phyloP scores from a whole-genome alignment of 2,113 vertebrate species.

The Pangasianodon hypophthalmus region DNA sequence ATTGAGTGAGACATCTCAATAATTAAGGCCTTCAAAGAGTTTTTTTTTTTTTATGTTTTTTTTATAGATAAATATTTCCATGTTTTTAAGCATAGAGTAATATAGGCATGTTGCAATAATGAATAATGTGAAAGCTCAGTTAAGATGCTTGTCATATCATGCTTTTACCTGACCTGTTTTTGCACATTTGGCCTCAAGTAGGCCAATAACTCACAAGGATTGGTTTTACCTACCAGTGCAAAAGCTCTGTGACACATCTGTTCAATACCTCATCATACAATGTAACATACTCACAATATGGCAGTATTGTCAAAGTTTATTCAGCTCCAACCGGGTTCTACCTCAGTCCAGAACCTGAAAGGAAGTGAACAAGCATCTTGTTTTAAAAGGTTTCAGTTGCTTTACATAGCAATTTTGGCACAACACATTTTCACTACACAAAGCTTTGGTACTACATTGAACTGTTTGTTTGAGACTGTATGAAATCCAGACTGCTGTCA shows the following conservation, averaged over 20 bases:
- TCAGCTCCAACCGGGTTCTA: slow-evolving; percentile 74
- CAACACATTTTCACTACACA: slow-evolving; percentile 66
- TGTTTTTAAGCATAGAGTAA: slow-evolving; percentile 80
- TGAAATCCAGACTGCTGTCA: slow-evolving; percentile 21
- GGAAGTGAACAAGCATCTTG: slow-evolving; percentile 65
- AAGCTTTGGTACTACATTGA: slow-evolving; percentile 73
- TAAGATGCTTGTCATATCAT: slow-evolving; percentile 81
- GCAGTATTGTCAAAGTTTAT: slow-evolving; percentile 74
- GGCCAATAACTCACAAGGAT: slow-evolving; percentile 77
- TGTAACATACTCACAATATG: slow-evolving; percentile 73
- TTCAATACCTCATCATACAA: slow-evolving; percentile 80
- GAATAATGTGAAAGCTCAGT: slow-evolving; percentile 83
- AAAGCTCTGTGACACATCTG: slow-evolving; percentile 76
- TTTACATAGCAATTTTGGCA: slow-evolving; percentile 66
- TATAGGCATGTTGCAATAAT: slow-evolving; percentile 86
- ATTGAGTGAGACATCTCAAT: slow-evolving; percentile 64
- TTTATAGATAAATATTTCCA: slow-evolving; percentile 68
- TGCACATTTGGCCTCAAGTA: slow-evolving; percentile 74
- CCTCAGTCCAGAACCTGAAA: slow-evolving; percentile 79
- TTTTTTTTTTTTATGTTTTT: slow-evolving; percentile 57
- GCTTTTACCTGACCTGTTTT: slow-evolving; percentile 80
- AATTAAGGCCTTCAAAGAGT: slow-evolving; percentile 70
- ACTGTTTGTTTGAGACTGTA: slow-evolving; percentile 69
- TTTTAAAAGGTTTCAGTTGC: slow-evolving; percentile 58
- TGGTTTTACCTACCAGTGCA: slow-evolving; percentile 76